Percentiles rank a stretch among this genome's conserved stretches.
Evolutionary conservation across 2,797 vertebrate species (phyloP).

Genomic region (Enteromius paludinosus): DNA sequence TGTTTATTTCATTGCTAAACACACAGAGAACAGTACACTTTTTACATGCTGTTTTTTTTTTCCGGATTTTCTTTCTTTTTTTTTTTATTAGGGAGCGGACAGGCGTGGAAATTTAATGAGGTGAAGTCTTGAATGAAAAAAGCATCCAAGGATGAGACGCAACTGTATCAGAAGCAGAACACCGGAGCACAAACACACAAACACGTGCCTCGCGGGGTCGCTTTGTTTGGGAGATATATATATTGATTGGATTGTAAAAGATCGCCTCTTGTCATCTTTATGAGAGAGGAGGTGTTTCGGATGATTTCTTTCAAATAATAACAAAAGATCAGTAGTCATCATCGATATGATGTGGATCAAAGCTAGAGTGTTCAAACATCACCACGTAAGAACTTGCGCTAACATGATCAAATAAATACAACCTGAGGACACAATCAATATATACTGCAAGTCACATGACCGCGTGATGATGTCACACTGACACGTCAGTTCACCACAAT

Average conservation of each 20-base stretch:
- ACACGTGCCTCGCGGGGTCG: slow-evolving; percentile 38
- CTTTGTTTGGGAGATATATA: slow-evolving; percentile 3
- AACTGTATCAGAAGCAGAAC: slow-evolving; percentile 46
- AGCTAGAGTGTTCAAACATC: neutral
- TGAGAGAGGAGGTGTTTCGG: neutral
- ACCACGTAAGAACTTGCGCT: slow-evolving; percentile 60
- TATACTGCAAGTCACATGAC: slow-evolving; percentile 25
- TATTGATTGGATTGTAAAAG: neutral
- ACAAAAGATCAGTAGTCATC: slow-evolving; percentile 40
- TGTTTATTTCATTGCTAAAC: slow-evolving; percentile 69
- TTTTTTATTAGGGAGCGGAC: slow-evolving; percentile 49
- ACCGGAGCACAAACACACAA: slow-evolving; percentile 41
- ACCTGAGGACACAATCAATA: slow-evolving; percentile 76
- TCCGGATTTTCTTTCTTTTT: slow-evolving; percentile 47
- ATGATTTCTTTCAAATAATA: neutral
- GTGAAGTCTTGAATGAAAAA: slow-evolving; percentile 42
- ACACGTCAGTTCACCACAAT: neutral
- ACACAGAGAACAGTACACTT: slow-evolving; percentile 73
- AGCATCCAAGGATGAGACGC: slow-evolving; percentile 42
- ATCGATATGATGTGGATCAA: slow-evolving; percentile 27
- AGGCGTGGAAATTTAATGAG: slow-evolving; percentile 50
- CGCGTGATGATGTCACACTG: slow-evolving; percentile 12
- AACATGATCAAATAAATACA: slow-evolving; percentile 80
- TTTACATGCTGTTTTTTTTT: slow-evolving; percentile 74
- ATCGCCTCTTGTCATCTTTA: neutral